Base-by-base conservation (phyloP, 92 coral and sea anemone genomes). In the Isaurus tuberculatus region DNA sequence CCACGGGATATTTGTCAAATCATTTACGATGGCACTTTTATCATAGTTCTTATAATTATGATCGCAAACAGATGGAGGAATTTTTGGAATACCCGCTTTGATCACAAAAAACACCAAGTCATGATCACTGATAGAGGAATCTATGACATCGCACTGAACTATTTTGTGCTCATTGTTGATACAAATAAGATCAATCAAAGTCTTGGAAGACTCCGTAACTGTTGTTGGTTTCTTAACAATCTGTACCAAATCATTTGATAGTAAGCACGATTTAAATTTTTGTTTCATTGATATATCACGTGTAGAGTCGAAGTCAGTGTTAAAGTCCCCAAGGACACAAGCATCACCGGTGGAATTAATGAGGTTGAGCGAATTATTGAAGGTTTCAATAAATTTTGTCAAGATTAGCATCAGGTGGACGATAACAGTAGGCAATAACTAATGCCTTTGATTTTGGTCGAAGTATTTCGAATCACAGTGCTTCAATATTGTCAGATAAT, bases 381-480 rank as follows among this genome's bases (percentile, higher is more conserved):
- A 63, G 14, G 31, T 60, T 61, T 63, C 34, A 25, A 63, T 26
- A 63, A 63, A 63, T 25, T n/a, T 63, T 63, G 66, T 60, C 32
- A 20, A 60, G 28, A 60, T 1, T 60, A 26, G 66, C 31, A 23
- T 22, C 66, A 60, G 66, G 66, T 2, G 66, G 66, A 60, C 28
- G 30, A 60, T 60, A 60, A 60, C 66, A 60, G 30, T 30, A 73
- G 60, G 33, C 67, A 73, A 44, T 73, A 43, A 48, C 37, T 37
- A 49, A 42, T 73, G 34, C 53, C 29, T 29, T 73, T 73, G 33
- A 42, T 43, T 43, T 73, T 73, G 33, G 82, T 48, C 32, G 19
- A 60, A 36, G 51, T 78, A 48, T 26, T n/a, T 79, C 71, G 55
- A 79, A 57, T 71, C 83, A 78, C 29, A 78, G 25, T 31, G 70